A percentile compares a stretch with the other conserved stretches of the same genome.
These are phyloP conservation scores for Loriculus beryllinus DNA, from an alignment of 2,797 vertebrate genomes.

Conservation along the genomic window DNA sequence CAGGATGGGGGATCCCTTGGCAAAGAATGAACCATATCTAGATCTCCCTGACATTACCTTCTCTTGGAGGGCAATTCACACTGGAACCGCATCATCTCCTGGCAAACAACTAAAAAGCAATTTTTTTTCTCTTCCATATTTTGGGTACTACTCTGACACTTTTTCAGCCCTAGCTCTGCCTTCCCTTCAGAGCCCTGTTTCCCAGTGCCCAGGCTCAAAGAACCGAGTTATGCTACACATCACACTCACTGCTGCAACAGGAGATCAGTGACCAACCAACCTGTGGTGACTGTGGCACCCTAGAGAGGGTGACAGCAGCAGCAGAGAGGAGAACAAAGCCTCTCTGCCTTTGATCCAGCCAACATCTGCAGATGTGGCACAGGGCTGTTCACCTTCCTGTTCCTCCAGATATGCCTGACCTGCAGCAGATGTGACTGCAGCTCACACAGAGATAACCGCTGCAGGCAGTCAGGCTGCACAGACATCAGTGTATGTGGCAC, in stretches of 20 bases:
- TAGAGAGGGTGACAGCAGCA: neutral
- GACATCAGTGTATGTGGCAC: rapidly evolving
- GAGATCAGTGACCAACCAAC: neutral
- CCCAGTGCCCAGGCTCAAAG: neutral
- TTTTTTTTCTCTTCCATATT: neutral
- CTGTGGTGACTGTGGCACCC: neutral
- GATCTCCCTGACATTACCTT: neutral
- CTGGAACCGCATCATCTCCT: neutral
- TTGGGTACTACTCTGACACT: neutral
- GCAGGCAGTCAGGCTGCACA: rapidly evolving
- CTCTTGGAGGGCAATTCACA: neutral
- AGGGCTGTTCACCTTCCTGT: neutral
- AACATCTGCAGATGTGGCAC: neutral
- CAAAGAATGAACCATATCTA: neutral
- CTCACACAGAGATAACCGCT: rapidly evolving
- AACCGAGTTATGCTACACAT: rapidly evolving
- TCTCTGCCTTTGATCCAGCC: neutral
- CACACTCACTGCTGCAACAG: neutral
- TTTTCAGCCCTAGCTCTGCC: neutral
- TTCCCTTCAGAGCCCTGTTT: neutral
- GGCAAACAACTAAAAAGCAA: neutral
- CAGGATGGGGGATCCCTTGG: neutral
- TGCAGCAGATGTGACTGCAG: rapidly evolving
- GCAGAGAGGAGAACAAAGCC: neutral
- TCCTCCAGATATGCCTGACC: neutral